Evolutionary conservation across 2,888 invertebrate species (phyloP), one percentile per base, ranked within the genome.

Genomic region (Rugalucina vietnamica): DNA sequence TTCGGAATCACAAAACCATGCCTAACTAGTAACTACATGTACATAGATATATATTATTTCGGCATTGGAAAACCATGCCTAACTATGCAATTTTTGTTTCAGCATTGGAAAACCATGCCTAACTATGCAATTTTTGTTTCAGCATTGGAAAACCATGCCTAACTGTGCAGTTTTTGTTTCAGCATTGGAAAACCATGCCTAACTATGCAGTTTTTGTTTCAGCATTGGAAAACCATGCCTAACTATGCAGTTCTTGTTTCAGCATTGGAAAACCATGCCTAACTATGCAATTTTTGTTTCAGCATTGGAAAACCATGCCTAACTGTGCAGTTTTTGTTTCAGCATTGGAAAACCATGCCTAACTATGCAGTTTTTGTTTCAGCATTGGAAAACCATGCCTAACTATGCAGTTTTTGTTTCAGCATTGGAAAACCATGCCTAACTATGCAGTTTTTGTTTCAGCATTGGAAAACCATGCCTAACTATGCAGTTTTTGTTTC

Each of bases 21-120:
- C 4, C 54, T 27, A 54, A 18, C 2, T 14, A n/a, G 32, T 75
- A n/a, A n/a, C n/a, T n/a, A n/a, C n/a, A 18, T 43, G 43, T 43
- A 43, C 10, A 43, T 43, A 18, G 43, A 43, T 43, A 43, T 43
- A 3, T 60, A 24, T 43, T 29, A 18, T 65, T 65, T 32, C 65
- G 34, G 65, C 34, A 65, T 18, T 65, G 65, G 65, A 65, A 34
- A 32, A 32, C 3, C 34, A 65, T 65, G 65, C 65, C 96, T 21
- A 95, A 96, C 90, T 96, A 96, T 93, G 94, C 95, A 10, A 93
- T 96, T 27, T 88, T 96, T 29, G 95, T 96, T 3, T n/a, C n/a
- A n/a, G n/a, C n/a, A n/a, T n/a, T n/a, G n/a, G n/a, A n/a, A n/a
- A n/a, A n/a, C n/a, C n/a, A n/a, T n/a, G n/a, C n/a, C n/a, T n/a